Base-by-base conservation (phyloP, 1,140 invertebrate genomes). In the Thrips palmi region DNA sequence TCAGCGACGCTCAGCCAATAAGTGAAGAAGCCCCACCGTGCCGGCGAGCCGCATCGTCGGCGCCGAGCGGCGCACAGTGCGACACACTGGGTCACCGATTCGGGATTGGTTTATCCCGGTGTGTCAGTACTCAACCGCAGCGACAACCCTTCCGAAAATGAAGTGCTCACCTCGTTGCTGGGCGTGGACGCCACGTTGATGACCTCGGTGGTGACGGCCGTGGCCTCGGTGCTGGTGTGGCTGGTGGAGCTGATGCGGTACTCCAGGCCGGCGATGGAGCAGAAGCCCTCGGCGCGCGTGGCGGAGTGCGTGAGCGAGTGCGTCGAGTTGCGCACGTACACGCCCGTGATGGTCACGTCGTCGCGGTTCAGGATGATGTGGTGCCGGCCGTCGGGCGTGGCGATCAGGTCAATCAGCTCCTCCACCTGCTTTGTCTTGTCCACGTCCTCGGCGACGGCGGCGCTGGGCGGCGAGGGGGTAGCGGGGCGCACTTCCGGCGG, bases 321-420 rank as follows among this genome's bases (percentile, higher is more conserved):
- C 41, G 70, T 82, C 57, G 72, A 74, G 40, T 65, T 64, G 53
- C 77, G 77, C 27, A 77, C 71, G 50, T 77, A 77, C 34, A 84
- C 77, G 17, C 78, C 78, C 1, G 81, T 84, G 40, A 84, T 83
- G 30, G 81, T 86, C 1, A 86, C 78, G 46, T 84, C 81, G 46
- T 84, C 80, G 54, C 83, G 78, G 50, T 78, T 77, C 6, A 83
- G 65, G 47, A 83, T 77, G 12, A 75, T 67, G 10, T 11, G 11
- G 12, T 4, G 5, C 12, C 29, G 6, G 29, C n/a, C n/a, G 29
- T 14, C 11, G 37, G 14, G 39, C 15, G 23, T 37, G 23, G 30
- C 31, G 14, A 5, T 24, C 11, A 22, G 18, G 2, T 25, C n/a
- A 6, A 31, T 38, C 2, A 31, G 8, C 14, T 39, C 19, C 23